Evolutionary conservation across 1,140 invertebrate species (phyloP), one percentile per base, ranked within the genome.

Genomic region (Nebria ingens): DNA sequence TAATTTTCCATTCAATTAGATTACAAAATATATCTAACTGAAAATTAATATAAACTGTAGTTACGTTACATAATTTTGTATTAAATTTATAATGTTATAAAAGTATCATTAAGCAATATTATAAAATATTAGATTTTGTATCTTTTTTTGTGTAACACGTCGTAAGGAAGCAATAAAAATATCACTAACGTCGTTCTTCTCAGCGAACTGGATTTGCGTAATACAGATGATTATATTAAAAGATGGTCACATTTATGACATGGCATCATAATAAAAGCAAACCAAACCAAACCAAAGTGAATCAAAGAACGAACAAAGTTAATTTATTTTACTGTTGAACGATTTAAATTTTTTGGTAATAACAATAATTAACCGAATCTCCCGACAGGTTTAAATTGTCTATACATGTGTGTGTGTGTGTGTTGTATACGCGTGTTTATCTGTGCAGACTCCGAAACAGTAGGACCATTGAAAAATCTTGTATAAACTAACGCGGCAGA

Each of bases 281-380:
- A 12, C 15, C 40, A 45, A n/a, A n/a, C n/a, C n/a, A n/a, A n/a
- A n/a, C n/a, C n/a, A n/a, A n/a, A n/a, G n/a, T n/a, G n/a, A n/a
- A n/a, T n/a, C n/a, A n/a, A n/a, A n/a, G 40, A 11, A 3, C 40
- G 40, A 45, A 45, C 9, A 45, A 45, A 45, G n/a, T 17, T 45
- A 45, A 45, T 45, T 45, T 45, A 45, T 45, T 45, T 45, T 45
- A 45, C 17, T 45, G 40, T 17, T 17, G 15, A 11, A 17, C 15
- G 15, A 45, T 45, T 45, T 45, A 17, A 45, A 45, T 45, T 45
- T 45, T 45, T 45, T 17, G 3, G 40, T 45, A 45, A 45, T 45
- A 45, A 45, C 40, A 45, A 45, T 45, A 45, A 45, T 45, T 45
- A 45, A 45, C 40, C 15, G 15, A 45, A 45, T 45, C 40, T 17